These are phyloP conservation scores for Todiramphus chloris DNA, from an alignment of 2,113 vertebrate species.

Conservation along the genomic window DNA sequence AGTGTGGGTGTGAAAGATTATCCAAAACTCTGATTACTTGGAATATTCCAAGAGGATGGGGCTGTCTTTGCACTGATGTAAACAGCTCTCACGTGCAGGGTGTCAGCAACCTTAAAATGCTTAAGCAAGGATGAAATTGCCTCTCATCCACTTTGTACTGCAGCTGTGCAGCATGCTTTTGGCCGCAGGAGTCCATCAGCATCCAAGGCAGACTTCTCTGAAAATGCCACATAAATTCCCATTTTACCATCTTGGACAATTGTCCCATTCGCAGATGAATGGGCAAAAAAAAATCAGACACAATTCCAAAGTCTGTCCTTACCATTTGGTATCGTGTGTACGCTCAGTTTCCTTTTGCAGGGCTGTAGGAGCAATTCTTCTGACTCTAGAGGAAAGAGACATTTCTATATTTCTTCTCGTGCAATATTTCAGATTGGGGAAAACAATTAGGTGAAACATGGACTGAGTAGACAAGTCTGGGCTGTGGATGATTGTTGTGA, in stretches of 20 bases:
- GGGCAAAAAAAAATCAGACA: fast-evolving
- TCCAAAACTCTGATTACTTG: background rate
- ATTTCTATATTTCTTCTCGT: background rate
- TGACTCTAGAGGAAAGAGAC: background rate
- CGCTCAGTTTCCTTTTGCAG: background rate
- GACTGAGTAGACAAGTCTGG: background rate
- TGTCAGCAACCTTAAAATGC: background rate
- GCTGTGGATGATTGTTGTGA: background rate
- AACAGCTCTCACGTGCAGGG: background rate
- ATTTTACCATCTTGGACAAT: background rate
- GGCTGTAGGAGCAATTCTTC: background rate
- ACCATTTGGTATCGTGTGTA: fast-evolving
- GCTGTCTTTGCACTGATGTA: background rate
- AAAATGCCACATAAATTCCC: background rate
- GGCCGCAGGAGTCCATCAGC: background rate
- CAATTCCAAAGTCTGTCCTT: background rate
- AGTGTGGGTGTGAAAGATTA: background rate
- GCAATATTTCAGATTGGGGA: background rate
- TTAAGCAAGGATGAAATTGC: background rate
- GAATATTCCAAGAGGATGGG: background rate
- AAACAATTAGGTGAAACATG: background rate
- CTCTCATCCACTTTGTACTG: background rate
- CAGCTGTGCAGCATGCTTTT: background rate
- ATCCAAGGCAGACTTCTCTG: background rate
- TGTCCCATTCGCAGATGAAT: background rate